Base-by-base conservation (phyloP, 2,888 invertebrate species). In the Amaurobius ferox region DNA sequence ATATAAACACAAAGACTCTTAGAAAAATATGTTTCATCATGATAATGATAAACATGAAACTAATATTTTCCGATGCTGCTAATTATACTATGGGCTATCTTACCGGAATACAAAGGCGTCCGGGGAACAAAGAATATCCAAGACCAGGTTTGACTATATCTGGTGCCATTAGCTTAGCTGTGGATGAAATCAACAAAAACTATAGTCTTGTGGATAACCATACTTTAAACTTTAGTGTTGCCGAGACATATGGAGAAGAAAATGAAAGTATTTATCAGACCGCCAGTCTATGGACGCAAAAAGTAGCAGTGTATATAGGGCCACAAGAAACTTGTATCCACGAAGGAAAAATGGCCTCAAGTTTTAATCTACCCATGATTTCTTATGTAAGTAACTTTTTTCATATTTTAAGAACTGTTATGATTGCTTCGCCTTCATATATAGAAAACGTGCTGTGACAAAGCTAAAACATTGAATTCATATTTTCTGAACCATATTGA, bases 331-430 rank as follows among this genome's bases (percentile, higher is more conserved):
- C 97, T 0, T 97, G 98, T 91, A 94, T 96, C 26, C 97, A 97
- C 91, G 98, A 98, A 92, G 98, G 96, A 0, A 94, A 96, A 89
- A 95, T 98, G 94, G 97, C 98, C 0, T 95, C 97, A 0, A 95
- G 97, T 61, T 97, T 98, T 92, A 97, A 98, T 91, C 92, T 97
- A 70, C 97, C 97, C 5, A 98, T 98, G 98, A 95, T 98, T 90
- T 98, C 98, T 89, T 98, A 98, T 91, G 98, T 98, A 92, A 95
- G 96, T 95, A 90, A 28, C 26, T 61, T 23, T 23, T 19, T 23
- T 61, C 23, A 55, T n/a, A 19, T 19, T 55, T 35, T 35, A 35
- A 9, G 35, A 35, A 7, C 9, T 35, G 9, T 9, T 35, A n/a
- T n/a, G n/a, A n/a, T n/a, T n/a, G n/a, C n/a, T n/a, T n/a, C n/a